Evolutionary conservation across 2,113 vertebrate species (phyloP).

Genomic region (Phocoena phocoena): DNA sequence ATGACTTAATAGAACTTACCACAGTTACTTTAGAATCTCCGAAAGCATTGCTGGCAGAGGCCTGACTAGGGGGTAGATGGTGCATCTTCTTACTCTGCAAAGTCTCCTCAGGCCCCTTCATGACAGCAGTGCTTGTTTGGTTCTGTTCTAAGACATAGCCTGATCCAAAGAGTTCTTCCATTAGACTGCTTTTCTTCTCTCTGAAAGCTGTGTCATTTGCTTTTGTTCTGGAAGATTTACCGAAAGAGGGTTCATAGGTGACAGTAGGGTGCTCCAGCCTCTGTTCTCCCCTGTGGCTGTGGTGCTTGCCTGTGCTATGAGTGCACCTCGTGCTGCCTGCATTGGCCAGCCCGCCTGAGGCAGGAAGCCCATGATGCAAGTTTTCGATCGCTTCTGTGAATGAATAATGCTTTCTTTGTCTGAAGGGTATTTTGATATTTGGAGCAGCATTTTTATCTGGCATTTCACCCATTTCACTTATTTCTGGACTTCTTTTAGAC

Average conservation of each 20-base stretch:
- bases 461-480: neutral
- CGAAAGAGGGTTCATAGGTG: constrained; percentile 65
- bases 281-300: fast-evolving
- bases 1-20: neutral
- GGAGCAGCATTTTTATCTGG: neutral
- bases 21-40: neutral
- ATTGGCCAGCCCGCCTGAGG: neutral
- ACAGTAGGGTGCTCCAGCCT: neutral
- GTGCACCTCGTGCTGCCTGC: neutral
- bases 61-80: neutral
- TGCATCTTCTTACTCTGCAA: neutral
- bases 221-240: neutral
- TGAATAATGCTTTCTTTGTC: constrained; percentile 39
- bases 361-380: constrained; percentile 79
- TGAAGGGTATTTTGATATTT: neutral
- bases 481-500: neutral
- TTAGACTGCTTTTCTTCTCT: constrained; percentile 63
- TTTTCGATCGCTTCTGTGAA: constrained; percentile 80
- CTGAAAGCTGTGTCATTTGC: neutral
- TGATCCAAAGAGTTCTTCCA: constrained; percentile 75
- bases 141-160: neutral
- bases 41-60: neutral
- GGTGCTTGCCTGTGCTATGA: fast-evolving
- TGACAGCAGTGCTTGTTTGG: neutral
- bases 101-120: neutral